Conservation (phyloP, 2,113 vertebrate species). For the Acanthochromis polyacanthus region DNA sequence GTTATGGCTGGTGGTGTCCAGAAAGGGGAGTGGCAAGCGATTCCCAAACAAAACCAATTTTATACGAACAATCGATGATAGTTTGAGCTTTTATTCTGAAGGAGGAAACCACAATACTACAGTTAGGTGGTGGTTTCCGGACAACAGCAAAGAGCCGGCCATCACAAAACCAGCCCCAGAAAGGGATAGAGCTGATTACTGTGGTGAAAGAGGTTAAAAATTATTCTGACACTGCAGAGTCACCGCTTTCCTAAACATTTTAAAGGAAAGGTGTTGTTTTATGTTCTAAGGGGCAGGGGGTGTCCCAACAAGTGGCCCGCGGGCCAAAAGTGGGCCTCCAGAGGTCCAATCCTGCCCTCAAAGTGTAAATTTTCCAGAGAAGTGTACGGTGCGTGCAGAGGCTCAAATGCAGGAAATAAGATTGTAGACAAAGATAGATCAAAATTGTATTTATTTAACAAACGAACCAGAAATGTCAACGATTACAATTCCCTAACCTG, state of each 20-base stretch:
- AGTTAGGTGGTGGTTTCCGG: constrained; percentile 26
- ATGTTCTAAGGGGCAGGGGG: too few relatives aligned
- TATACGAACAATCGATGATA: background rate
- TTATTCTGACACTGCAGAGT: constrained; percentile 33
- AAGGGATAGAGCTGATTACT: constrained; percentile 38
- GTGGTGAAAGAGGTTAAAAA: constrained; percentile 40
- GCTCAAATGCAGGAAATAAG: too few relatives aligned
- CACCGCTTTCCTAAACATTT: background rate
- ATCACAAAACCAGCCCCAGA: constrained; percentile 18
- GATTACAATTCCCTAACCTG: too few relatives aligned
- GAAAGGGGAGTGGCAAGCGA: background rate
- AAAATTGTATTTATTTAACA: too few relatives aligned
- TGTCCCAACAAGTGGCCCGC: too few relatives aligned
- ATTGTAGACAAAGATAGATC: too few relatives aligned
- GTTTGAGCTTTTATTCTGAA: constrained; percentile 5
- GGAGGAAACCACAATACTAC: constrained; percentile 19
- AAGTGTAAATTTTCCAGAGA: too few relatives aligned
- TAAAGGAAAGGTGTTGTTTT: too few relatives aligned
- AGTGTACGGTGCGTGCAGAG: too few relatives aligned
- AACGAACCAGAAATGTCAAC: too few relatives aligned
- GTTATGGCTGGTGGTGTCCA: background rate
- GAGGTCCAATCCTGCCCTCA: too few relatives aligned
- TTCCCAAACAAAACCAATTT: constrained; percentile 16
- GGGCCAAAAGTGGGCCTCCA: too few relatives aligned
- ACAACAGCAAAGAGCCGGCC: constrained; percentile 35